phyloP scores from a whole-genome alignment of 2,797 vertebrate genomes.

The Monodelphis domestica region DNA sequence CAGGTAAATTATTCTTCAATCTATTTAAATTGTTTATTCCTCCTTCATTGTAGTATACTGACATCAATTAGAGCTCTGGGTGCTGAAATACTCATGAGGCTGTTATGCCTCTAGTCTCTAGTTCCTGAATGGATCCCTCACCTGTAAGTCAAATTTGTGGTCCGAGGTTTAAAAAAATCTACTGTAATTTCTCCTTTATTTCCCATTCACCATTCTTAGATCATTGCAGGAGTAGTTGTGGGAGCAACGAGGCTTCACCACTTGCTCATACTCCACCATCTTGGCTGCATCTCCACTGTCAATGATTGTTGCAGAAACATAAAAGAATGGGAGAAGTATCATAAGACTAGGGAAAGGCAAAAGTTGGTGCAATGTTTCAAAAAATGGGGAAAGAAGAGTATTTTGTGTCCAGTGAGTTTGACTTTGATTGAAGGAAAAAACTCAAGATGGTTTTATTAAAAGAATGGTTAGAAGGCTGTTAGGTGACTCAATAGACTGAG shows the following conservation, averaged over 20 bases:
- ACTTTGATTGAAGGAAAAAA: too few species aligned
- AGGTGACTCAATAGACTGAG: too few species aligned
- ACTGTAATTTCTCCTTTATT: background rate
- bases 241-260: background rate
- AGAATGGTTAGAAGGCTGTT: too few species aligned
- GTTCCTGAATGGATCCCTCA: background rate
- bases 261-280: background rate
- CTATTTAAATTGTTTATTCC: background rate
- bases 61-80: background rate
- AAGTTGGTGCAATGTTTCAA: background rate
- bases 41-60: background rate
- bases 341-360: background rate
- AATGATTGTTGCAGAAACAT: background rate
- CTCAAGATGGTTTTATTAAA: too few species aligned
- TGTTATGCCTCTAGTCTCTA: background rate
- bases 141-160: background rate
- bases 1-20: background rate
- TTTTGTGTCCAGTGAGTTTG: too few species aligned
- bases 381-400: too few species aligned
- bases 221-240: background rate
- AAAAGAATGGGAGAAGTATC: background rate
- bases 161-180: background rate
- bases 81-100: background rate
- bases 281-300: background rate
- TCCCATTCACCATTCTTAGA: background rate